These are phyloP conservation scores for Acanthoscelides obtectus DNA, from an alignment of 2,888 invertebrate species.

Conservation along the genomic window DNA sequence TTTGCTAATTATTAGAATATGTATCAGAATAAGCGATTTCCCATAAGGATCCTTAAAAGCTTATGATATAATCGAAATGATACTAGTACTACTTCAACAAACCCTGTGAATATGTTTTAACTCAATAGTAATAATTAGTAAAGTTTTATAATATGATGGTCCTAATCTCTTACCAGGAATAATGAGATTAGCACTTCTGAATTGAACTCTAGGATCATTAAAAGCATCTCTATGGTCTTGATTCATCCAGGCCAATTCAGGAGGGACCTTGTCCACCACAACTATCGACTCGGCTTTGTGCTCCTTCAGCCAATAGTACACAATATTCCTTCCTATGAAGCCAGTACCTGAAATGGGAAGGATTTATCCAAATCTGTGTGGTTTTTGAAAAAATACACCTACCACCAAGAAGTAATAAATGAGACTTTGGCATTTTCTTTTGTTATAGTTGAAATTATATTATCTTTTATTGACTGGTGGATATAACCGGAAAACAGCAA, in stretches of 20 bases:
- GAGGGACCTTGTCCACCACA: slow-evolving; percentile 89
- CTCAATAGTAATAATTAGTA: neutral
- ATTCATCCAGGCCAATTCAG: slow-evolving; percentile 88
- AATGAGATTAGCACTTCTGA: slow-evolving; percentile 88
- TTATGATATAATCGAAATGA: too few relatives aligned
- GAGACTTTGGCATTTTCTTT: slow-evolving; percentile 35
- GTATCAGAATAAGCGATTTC: too few relatives aligned
- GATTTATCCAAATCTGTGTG: neutral
- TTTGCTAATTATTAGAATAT: too few relatives aligned
- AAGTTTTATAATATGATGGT: neutral
- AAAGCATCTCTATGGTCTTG: slow-evolving; percentile 66
- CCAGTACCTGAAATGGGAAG: slow-evolving; percentile 68
- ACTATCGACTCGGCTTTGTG: slow-evolving; percentile 70
- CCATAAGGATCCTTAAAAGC: too few relatives aligned
- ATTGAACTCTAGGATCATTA: slow-evolving; percentile 69
- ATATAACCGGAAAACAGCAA: too few relatives aligned
- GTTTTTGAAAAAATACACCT: slow-evolving; percentile 3
- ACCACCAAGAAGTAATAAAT: slow-evolving; percentile 27
- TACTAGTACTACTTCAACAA: too few relatives aligned
- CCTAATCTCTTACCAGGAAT: slow-evolving; percentile 62
- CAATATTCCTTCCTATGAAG: slow-evolving; percentile 86
- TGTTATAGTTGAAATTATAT: too few relatives aligned
- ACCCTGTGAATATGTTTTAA: too few relatives aligned
- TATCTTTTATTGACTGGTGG: too few relatives aligned
- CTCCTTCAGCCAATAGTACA: slow-evolving; percentile 73